A percentile compares a stretch with the other conserved stretches of the same genome.
These are phyloP conservation scores for Oscheius sp. DNA, from an alignment of 2,888 invertebrate genomes.

Conservation along the genomic window DNA sequence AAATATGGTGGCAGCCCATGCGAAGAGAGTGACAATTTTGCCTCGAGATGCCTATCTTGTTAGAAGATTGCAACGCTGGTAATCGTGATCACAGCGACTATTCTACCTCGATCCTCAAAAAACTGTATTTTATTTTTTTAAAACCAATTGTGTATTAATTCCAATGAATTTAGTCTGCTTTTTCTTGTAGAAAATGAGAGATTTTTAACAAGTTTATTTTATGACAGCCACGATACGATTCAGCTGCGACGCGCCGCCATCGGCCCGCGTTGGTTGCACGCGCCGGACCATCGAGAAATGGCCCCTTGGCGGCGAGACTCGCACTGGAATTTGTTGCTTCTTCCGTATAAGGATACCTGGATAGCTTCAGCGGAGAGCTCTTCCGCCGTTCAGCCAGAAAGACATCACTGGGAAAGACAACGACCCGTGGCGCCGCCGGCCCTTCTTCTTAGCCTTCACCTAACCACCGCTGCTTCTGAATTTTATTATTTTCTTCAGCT, in stretches of 20 bases:
- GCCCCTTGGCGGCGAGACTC: conserved; percentile 6
- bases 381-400: conserved; percentile 24
- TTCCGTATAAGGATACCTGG: conserved; percentile 7
- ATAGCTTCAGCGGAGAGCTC: conserved; percentile 4
- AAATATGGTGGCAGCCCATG: conserved; percentile 34
- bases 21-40: conserved; percentile 45
- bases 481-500: not conserved
- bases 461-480: conserved; percentile 22
- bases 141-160: not conserved
- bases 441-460: conserved; percentile 21
- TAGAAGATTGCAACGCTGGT: conserved; percentile 34
- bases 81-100: not conserved
- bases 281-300: conserved; percentile 8
- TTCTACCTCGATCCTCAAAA: not conserved
- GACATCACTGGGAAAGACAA: conserved; percentile 24
- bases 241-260: conserved; percentile 32
- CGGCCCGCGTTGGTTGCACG: conserved; percentile 14
- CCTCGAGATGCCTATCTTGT: conserved; percentile 40
- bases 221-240: conserved; percentile 29
- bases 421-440: conserved; percentile 15
- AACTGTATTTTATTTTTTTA: not conserved
- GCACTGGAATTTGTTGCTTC: conserved; percentile 2
- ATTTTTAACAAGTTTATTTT: conserved; percentile 9
- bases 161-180: not conserved
- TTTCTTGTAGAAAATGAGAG: not conserved